Evolutionary conservation across 2,888 invertebrate genomes (phyloP), one percentile per base, ranked within the genome.

Genomic region (Melipona bicolor): DNA sequence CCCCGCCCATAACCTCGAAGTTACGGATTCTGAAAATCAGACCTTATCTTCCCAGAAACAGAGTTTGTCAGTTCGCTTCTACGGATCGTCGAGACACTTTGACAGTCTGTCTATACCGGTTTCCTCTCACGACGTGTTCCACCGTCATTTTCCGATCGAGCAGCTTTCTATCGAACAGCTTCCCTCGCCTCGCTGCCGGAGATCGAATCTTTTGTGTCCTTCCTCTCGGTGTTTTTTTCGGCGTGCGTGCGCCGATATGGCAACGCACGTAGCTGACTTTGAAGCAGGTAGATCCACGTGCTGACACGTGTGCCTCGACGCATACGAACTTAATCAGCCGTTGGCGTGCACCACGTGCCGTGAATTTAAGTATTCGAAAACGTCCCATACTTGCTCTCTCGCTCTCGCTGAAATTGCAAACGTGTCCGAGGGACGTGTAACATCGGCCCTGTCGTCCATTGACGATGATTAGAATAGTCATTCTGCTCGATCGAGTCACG

Each of bases 161-260:
- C 89, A 91, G 86, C 32, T 91, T 89, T 89, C 89, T 88, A 92
- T 92, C 92, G 88, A 93, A 92, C 91, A 91, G 91, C 90, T 91
- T 92, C 85, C 79, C 79, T 72, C 62, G 67, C 50, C 50, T 36
- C 61, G 52, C 36, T 17, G 36, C 3, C 52, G 4, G 67, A 72
- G 89, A 89, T 88, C 87, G 85, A 82, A 86, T 86, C 88, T 85
- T 88, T 89, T 89, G 83, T 91, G 74, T 19, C 17, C 81, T 82
- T 71, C 76, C 84, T 70, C 73, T 56, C 77, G 73, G 73, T 82
- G 77, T 79, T 83, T 67, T 59, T 85, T 81, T 73, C 71, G 50
- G 56, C 59, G 76, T 80, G 67, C 77, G 69, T 78, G 83, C 79
- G 81, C 78, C 86, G 78, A 83, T 83, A 88, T 84, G 84, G 81